Evolutionary conservation across 1,140 invertebrate species (phyloP).

Genomic region (Lerema accius): DNA sequence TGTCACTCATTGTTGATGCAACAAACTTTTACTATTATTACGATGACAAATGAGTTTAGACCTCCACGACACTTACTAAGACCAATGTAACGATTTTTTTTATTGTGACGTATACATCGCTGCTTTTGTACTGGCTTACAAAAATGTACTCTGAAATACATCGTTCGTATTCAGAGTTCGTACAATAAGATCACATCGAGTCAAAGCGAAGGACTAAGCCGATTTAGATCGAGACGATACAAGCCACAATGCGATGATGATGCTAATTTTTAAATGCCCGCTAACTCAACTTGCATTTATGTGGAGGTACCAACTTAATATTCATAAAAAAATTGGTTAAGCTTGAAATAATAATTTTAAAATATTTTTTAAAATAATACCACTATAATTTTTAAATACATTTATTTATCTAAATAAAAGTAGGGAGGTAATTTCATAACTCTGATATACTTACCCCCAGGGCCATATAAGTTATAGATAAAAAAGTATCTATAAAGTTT

Average conservation of each 20-base stretch:
- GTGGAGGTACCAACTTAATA: no score
- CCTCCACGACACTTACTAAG: slow-evolving; percentile 48
- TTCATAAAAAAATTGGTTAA: no score
- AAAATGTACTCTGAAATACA: slow-evolving; percentile 14
- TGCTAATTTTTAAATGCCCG: slow-evolving; percentile 60
- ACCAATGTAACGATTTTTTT: slow-evolving; percentile 13
- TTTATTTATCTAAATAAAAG: no score
- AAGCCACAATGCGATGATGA: slow-evolving; percentile 51
- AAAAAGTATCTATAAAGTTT: no score
- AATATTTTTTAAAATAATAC: no score
- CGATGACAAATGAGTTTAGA: slow-evolving; percentile 72
- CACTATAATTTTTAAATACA: no score
- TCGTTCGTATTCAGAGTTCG: slow-evolving; percentile 16
- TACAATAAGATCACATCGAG: slow-evolving; percentile 15
- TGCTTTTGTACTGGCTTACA: slow-evolving; percentile 16
- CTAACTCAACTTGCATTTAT: not conserved
- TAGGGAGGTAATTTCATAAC: no score
- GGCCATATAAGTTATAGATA: no score
- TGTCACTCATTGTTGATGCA: slow-evolving; percentile 68
- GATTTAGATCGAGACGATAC: slow-evolving; percentile 73
- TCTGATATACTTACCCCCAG: no score
- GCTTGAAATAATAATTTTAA: no score
- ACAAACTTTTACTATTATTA: slow-evolving; percentile 65
- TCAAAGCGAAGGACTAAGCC: slow-evolving; percentile 60
- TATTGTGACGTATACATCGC: slow-evolving; percentile 48